A percentile compares a stretch with the other conserved stretches of the same genome.
phyloP scores from a whole-genome alignment of 2,797 vertebrate genomes.

The Ibycter americanus region DNA sequence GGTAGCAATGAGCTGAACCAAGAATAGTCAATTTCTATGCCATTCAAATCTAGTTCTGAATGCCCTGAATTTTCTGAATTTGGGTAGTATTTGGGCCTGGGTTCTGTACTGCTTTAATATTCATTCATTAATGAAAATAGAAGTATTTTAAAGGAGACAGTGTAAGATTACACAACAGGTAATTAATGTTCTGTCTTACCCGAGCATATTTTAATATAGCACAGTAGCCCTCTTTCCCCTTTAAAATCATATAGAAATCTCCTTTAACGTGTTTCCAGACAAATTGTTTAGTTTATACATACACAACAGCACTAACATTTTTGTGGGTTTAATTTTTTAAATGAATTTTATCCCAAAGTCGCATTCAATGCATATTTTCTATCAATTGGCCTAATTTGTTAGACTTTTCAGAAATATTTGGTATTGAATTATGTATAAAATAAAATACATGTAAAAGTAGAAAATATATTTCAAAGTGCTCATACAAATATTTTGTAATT shows the following conservation, averaged over 20 bases:
- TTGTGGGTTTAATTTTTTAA: neutral
- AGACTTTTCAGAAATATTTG: neutral
- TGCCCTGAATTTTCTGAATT: neutral
- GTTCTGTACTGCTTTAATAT: neutral
- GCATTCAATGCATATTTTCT: neutral
- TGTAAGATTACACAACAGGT: neutral
- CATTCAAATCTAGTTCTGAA: neutral
- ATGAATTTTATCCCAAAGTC: neutral
- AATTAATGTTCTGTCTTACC: neutral
- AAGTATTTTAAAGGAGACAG: neutral
- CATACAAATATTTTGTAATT: neutral
- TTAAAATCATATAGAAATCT: neutral
- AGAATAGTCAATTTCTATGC: neutral
- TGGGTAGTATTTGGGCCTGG: neutral
- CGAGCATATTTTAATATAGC: neutral
- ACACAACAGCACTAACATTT: neutral
- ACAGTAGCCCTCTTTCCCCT: neutral
- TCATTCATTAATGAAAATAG: neutral
- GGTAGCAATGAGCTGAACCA: neutral
- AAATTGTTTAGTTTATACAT: neutral
- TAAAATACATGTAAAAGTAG: neutral
- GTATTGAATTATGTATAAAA: neutral
- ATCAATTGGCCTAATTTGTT: neutral
- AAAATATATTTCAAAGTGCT: neutral
- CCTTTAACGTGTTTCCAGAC: neutral